Evolutionary conservation across 2,113 vertebrate genomes (phyloP).

Genomic region (Balaeniceps rex): DNA sequence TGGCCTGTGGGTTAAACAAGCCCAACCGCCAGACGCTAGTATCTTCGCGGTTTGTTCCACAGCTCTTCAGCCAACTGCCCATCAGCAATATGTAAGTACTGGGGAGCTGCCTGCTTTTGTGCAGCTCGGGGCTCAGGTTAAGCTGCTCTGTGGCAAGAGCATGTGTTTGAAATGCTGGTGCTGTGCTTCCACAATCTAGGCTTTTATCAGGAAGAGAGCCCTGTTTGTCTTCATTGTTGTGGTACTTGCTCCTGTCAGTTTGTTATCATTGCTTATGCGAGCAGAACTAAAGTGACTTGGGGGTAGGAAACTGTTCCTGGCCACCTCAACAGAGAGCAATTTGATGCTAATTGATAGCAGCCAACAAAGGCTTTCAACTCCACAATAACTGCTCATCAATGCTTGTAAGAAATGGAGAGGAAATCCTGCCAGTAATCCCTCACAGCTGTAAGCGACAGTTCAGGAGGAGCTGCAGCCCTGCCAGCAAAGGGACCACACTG

Average conservation of each 20-base stretch:
- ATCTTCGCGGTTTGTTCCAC: constrained; percentile 79
- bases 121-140: neutral
- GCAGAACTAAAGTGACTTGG: neutral
- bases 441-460: rapidly evolving
- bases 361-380: neutral
- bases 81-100: constrained; percentile 88
- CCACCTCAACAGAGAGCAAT: neutral
- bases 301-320: neutral
- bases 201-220: neutral
- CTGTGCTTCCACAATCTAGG: neutral
- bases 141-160: neutral
- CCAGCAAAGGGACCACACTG: neutral
- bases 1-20: constrained; percentile 94
- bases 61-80: constrained; percentile 87
- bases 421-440: neutral
- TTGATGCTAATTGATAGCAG: neutral
- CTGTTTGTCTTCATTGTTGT: neutral
- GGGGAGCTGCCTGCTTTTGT: neutral
- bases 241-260: neutral
- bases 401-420: neutral
- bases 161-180: neutral
- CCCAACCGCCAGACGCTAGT: constrained; percentile 92
- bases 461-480: neutral
- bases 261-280: neutral
- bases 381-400: neutral